These are phyloP conservation scores for Rhabdornis inornatus DNA, from an alignment of 2,113 vertebrate species.

Conservation along the genomic window DNA sequence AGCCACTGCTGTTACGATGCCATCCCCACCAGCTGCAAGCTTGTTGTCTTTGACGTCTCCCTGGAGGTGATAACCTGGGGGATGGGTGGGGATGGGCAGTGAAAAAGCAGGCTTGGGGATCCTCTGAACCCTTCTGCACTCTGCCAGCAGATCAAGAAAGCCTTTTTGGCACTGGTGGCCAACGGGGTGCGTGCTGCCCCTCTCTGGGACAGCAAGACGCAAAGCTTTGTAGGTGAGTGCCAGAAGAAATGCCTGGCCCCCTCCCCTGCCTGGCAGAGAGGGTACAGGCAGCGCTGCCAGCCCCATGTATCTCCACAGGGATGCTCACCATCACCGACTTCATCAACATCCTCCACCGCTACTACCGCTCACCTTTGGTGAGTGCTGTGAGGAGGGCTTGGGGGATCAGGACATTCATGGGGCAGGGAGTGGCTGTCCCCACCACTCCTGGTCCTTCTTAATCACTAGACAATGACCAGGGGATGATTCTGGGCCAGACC, in stretches of 20 bases:
- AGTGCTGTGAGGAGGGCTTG: not conserved
- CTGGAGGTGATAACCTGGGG: conserved; percentile 76
- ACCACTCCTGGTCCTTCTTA: not conserved
- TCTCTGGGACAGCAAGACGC: conserved; percentile 90
- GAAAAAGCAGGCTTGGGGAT: fast-evolving
- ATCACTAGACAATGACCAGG: not conserved
- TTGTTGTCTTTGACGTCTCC: conserved; percentile 88
- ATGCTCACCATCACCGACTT: conserved; percentile 99
- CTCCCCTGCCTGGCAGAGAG: not conserved
- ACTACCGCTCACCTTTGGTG: conserved; percentile 94
- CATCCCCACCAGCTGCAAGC: conserved; percentile 93
- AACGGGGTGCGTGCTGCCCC: conserved; percentile 90
- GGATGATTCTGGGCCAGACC: not conserved
- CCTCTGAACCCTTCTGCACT: not conserved
- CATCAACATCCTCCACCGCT: conserved; percentile 95
- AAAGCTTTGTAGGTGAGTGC: conserved; percentile 93
- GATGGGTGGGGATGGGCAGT: fast-evolving
- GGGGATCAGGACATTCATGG: not conserved
- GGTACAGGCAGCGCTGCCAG: not conserved
- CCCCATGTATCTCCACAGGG: conserved; percentile 64
- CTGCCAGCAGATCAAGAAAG: conserved; percentile 87
- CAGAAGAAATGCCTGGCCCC: not conserved
- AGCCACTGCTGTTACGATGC: conserved; percentile 89
- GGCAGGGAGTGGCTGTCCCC: not conserved
- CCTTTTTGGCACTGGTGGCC: conserved; percentile 89